A percentile compares a stretch with the other conserved stretches of the same genome.
Evolutionary conservation across 2,113 vertebrate genomes (phyloP).

Genomic region (Zeus faber): DNA sequence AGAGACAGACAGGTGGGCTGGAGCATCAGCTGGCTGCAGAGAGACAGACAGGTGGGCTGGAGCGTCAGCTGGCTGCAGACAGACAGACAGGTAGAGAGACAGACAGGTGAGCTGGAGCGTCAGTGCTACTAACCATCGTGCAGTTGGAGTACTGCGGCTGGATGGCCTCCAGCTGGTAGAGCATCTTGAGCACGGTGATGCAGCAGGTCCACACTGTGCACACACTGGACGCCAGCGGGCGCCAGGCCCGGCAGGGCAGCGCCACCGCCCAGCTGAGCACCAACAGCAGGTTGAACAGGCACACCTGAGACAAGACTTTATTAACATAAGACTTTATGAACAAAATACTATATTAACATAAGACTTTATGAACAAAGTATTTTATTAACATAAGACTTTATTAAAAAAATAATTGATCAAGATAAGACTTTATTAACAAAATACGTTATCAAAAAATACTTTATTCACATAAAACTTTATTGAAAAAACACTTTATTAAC

Average conservation of each 20-base stretch:
- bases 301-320: slow-evolving; percentile 77
- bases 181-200: slow-evolving; percentile 94
- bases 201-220: slow-evolving; percentile 94
- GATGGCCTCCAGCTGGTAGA: slow-evolving; percentile 90
- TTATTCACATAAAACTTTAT: too few relatives aligned
- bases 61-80: background rate
- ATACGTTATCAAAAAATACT: too few relatives aligned
- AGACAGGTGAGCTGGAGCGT: background rate
- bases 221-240: slow-evolving; percentile 85
- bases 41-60: background rate
- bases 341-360: background rate
- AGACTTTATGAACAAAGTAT: background rate
- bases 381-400: too few relatives aligned
- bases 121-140: slow-evolving; percentile 73
- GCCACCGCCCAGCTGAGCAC: slow-evolving; percentile 88
- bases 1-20: background rate
- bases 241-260: slow-evolving; percentile 84
- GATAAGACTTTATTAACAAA: too few relatives aligned
- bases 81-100: background rate
- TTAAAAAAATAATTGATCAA: too few relatives aligned
- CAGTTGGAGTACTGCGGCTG: slow-evolving; percentile 87
- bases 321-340: background rate
- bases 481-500: too few relatives aligned
- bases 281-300: slow-evolving; percentile 83
- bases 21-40: too few relatives aligned